phyloP scores from a whole-genome alignment of 64 coral and sea anemone species.

The Dendrophyllia cribrosa region DNA sequence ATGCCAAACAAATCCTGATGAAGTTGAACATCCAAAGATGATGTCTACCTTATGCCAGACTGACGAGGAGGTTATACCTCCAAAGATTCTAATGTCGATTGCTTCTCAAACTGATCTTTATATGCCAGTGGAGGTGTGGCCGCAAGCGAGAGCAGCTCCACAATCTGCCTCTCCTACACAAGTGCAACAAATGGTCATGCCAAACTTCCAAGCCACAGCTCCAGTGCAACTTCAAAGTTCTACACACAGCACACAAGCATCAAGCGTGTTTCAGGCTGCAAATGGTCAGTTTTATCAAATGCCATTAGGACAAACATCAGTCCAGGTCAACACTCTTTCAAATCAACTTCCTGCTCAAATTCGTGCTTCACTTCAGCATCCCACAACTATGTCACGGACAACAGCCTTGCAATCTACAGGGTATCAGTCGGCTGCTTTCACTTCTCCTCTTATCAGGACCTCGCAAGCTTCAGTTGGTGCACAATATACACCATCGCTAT shows the following conservation, averaged over 20 bases:
- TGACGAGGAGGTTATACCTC: constrained; percentile 30
- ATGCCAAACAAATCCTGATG: constrained; percentile 3
- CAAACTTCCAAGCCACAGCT: background rate
- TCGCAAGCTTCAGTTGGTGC: background rate
- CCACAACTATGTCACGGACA: background rate
- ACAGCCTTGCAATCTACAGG: background rate
- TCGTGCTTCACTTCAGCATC: background rate
- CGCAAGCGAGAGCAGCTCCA: background rate
- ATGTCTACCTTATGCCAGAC: constrained; percentile 1
- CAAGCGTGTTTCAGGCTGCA: background rate
- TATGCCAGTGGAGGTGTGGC: background rate
- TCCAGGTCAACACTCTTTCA: background rate
- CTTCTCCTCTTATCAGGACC: background rate
- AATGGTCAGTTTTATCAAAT: background rate
- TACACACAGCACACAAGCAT: background rate
- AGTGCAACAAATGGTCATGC: background rate
- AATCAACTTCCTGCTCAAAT: background rate
- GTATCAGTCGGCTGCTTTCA: background rate
- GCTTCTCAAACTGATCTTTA: background rate
- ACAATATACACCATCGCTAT: background rate
- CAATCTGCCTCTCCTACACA: background rate
- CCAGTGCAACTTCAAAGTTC: background rate
- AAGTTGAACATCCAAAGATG: constrained; percentile 5
- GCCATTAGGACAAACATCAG: background rate
- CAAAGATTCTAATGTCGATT: background rate